phyloP scores from a whole-genome alignment of 2,113 vertebrate genomes.

The Sciurus niger region DNA sequence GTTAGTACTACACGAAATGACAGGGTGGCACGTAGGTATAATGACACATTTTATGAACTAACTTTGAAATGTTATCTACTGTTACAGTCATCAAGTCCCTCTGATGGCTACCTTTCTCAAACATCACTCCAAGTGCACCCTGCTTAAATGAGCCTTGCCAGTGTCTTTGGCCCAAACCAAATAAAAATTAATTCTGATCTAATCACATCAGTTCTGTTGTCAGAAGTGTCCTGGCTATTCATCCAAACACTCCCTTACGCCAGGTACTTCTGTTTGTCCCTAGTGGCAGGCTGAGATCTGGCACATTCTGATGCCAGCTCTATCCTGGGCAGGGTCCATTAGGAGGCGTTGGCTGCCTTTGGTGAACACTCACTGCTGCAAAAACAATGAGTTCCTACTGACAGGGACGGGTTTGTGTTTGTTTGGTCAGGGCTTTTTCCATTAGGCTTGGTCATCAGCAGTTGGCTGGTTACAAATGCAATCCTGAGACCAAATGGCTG shows the following conservation, averaged over 20 bases:
- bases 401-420: neutral
- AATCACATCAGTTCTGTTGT: neutral
- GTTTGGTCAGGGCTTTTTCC: slow-evolving; percentile 75
- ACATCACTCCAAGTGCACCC: neutral
- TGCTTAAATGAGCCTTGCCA: neutral
- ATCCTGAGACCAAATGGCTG: slow-evolving; percentile 61
- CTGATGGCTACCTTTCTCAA: neutral
- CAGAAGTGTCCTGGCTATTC: neutral
- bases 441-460: slow-evolving; percentile 67
- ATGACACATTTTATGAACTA: neutral
- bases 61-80: neutral
- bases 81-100: neutral
- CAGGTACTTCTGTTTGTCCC: neutral
- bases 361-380: neutral
- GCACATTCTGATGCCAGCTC: slow-evolving; percentile 7
- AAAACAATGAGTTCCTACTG: slow-evolving; percentile 26
- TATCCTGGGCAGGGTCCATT: neutral
- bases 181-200: neutral
- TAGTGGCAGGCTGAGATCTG: neutral
- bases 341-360: neutral
- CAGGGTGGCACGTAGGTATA: neutral
- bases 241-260: neutral
- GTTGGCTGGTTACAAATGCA: slow-evolving; percentile 75
- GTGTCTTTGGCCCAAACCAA: neutral
- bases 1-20: neutral